A percentile compares a stretch with the other conserved stretches of the same genome.
These are phyloP conservation scores for Coendou prehensilis DNA, from an alignment of 2,797 vertebrate genomes.

Conservation along the genomic window DNA sequence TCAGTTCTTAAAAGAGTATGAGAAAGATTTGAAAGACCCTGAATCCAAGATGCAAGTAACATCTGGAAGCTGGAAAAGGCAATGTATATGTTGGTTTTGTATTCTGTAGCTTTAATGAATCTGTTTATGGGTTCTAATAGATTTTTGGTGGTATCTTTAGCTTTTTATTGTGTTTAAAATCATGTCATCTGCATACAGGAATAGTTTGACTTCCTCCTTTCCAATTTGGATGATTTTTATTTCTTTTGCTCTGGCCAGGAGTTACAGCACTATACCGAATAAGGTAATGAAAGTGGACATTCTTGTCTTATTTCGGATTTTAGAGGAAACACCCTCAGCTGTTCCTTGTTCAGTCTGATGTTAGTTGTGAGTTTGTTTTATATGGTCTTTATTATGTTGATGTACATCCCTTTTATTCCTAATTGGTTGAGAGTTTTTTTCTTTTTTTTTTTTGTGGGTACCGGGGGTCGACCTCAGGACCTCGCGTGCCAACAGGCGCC, in stretches of 20 bases:
- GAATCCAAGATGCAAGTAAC: neutral
- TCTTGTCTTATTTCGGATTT: neutral
- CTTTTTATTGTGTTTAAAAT: neutral
- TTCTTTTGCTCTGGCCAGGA: neutral
- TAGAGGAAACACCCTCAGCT: neutral
- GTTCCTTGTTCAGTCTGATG: neutral
- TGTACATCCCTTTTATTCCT: neutral
- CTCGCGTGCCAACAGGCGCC: too few species aligned
- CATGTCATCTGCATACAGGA: neutral
- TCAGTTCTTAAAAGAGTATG: neutral
- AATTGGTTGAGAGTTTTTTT: neutral
- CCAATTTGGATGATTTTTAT: neutral
- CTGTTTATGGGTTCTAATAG: neutral
- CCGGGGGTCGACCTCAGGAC: too few species aligned
- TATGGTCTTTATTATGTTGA: neutral
- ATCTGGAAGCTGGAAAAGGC: neutral
- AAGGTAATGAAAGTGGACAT: neutral
- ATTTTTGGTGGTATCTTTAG: neutral
- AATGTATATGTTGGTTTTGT: neutral
- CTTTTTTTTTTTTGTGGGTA: too few species aligned
- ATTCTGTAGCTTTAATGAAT: neutral
- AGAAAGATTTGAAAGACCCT: neutral
- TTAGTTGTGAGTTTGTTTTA: neutral
- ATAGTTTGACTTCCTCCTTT: neutral
- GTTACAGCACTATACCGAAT: neutral